Percentiles rank a stretch among this genome's conserved stretches.
Conservation (phyloP, 2,888 invertebrate species). For the Frankliniella fusca region DNA sequence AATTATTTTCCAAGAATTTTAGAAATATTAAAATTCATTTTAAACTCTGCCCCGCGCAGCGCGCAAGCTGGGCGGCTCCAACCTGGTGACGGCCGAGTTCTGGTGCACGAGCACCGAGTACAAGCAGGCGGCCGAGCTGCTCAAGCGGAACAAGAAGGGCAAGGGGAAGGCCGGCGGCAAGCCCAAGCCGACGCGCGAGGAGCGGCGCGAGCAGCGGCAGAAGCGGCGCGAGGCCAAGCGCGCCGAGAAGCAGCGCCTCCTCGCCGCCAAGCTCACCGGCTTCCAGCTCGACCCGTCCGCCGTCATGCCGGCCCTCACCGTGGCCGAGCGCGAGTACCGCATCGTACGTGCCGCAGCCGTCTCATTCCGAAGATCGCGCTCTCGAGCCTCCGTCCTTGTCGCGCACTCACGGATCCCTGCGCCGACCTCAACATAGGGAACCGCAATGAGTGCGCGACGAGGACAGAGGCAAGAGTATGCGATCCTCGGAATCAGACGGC, state of each 20-base stretch:
- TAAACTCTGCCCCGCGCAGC: background rate
- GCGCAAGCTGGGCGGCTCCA: conserved; percentile 56
- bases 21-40: no score
- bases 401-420: no score
- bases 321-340: conserved; percentile 40
- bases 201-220: conserved; percentile 39
- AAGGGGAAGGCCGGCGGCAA: conserved; percentile 49
- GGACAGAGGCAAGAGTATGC: no score
- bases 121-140: conserved; percentile 45
- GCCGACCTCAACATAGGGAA: no score
- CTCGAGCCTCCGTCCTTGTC: no score
- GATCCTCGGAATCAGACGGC: no score
- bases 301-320: conserved; percentile 38
- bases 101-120: conserved; percentile 58
- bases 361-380: no score
- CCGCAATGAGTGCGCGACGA: no score
- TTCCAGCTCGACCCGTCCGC: conserved; percentile 40
- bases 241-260: conserved; percentile 43
- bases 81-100: conserved; percentile 59
- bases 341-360: conserved; percentile 4
- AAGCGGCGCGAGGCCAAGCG: conserved; percentile 40
- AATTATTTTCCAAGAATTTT: no score
- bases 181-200: conserved; percentile 41
- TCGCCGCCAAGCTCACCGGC: conserved; percentile 36
- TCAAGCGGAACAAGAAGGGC: conserved; percentile 41